A percentile compares a stretch with the other conserved stretches of the same genome.
These are phyloP conservation scores for Aldabrachelys gigantea DNA, from an alignment of 2,113 vertebrate genomes.

Conservation along the genomic window DNA sequence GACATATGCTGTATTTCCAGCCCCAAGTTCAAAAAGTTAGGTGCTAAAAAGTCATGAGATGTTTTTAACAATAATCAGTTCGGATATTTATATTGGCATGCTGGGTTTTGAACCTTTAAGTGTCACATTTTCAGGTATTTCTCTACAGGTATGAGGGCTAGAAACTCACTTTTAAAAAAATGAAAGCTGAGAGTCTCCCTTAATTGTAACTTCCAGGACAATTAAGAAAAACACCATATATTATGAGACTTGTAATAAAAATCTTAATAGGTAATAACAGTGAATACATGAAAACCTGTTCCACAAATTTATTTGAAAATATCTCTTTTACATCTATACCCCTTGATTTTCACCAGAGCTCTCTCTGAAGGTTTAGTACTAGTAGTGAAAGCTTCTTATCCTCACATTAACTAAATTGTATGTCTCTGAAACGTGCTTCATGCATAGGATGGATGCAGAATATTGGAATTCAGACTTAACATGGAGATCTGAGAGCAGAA, in stretches of 20 bases:
- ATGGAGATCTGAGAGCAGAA: not conserved
- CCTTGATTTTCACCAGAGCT: fast-evolving
- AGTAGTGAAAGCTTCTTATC: not conserved
- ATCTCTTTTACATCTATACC: fast-evolving
- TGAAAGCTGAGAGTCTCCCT: fast-evolving
- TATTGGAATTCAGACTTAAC: not conserved
- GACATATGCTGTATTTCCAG: not conserved
- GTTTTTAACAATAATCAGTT: fast-evolving
- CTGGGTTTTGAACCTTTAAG: fast-evolving
- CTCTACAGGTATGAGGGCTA: not conserved
- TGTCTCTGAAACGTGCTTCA: not conserved
- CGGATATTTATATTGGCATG: fast-evolving
- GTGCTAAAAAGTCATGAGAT: fast-evolving
- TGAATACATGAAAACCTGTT: fast-evolving
- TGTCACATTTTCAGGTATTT: not conserved
- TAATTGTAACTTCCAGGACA: fast-evolving
- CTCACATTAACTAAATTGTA: not conserved
- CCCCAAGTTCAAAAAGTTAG: not conserved
- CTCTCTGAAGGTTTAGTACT: fast-evolving
- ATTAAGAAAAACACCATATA: fast-evolving
- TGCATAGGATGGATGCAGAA: fast-evolving
- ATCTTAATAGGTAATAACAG: fast-evolving
- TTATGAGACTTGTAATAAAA: fast-evolving
- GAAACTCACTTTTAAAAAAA: not conserved
- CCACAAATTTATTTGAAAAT: not conserved